These are phyloP conservation scores for Indicator maculatus DNA, from an alignment of 2,113 vertebrate genomes.

Conservation along the genomic window DNA sequence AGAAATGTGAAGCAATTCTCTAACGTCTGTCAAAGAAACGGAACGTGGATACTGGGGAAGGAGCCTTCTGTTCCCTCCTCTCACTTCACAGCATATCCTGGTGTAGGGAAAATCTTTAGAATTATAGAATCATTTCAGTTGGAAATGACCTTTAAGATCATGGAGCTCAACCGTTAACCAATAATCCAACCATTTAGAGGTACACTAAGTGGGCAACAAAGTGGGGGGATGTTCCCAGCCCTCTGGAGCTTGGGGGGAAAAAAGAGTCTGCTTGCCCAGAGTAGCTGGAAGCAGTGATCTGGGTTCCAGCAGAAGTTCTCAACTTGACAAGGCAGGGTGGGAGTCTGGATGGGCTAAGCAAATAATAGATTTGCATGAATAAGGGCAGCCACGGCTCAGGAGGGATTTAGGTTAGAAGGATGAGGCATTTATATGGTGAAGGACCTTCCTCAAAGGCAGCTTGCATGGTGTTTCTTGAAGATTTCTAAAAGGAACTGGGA, in stretches of 20 bases:
- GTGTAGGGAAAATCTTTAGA: neutral
- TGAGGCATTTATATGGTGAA: neutral
- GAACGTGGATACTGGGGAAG: neutral
- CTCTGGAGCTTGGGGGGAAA: neutral
- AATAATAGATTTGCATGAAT: neutral
- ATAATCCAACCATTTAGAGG: too few relatives aligned
- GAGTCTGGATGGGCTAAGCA: neutral
- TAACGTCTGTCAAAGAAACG: neutral
- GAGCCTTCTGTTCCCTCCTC: neutral
- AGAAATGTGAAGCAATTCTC: neutral
- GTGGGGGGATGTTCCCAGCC: neutral
- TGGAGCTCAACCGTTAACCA: too few relatives aligned
- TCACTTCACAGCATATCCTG: neutral
- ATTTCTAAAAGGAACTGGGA: neutral
- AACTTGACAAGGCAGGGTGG: fast-evolving
- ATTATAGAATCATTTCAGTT: too few relatives aligned
- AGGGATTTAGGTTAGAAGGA: neutral
- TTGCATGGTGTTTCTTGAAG: neutral
- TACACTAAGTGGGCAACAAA: neutral
- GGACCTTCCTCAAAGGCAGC: neutral
- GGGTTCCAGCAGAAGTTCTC: neutral
- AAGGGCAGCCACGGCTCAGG: neutral
- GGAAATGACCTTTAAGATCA: too few relatives aligned
- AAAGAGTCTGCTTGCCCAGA: neutral
- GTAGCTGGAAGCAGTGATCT: neutral